Evolutionary conservation across 1,140 invertebrate genomes (phyloP), one percentile per base, ranked within the genome.

Genomic region (Calosoma granatense): DNA sequence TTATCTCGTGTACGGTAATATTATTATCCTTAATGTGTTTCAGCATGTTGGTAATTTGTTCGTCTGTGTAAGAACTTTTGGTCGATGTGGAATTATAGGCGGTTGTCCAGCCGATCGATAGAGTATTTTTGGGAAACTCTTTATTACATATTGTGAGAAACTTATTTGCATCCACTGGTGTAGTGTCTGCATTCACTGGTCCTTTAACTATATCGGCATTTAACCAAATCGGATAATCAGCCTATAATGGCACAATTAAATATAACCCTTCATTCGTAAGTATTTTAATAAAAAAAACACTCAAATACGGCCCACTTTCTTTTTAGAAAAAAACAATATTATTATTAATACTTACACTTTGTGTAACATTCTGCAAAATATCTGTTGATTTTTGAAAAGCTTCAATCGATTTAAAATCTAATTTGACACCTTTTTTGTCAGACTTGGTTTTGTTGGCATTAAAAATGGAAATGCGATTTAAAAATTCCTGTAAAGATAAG

Each of bases 101-200:
- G 1, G 90, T 93, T 1, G 88, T 92, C 93, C 93, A 96, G 14
- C 93, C 93, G 15, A 92, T 73, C 1, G 91, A 94, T 6, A 94
- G 70, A 0, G 83, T 85, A 1, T 81, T 76, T 6, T 83, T 72
- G 0, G 84, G 80, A 58, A 89, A 85, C 43, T 76, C 70, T 15
- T 79, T 74, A 0, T 74, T 72, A 1, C 60, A 77, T 59, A 65
- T 77, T 22, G 63, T 66, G 60, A 70, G 68, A 70, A 95, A 95
- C 19, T 74, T 65, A 1, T 70, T 72, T 0, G 86, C 71, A 67
- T 92, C 80, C 0, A 95, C 82, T 1, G 84, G 81, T 21, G 65
- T 61, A 0, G 66, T 74, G 1, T 69, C 74, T 0, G 81, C 75
- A 56, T 87, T 80, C 9, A 86, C 79, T 0, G 91, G 91, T 1